Percentiles rank a stretch among this genome's conserved stretches.
phyloP scores from a whole-genome alignment of 2,888 invertebrate species.

The Griposia aprilina region DNA sequence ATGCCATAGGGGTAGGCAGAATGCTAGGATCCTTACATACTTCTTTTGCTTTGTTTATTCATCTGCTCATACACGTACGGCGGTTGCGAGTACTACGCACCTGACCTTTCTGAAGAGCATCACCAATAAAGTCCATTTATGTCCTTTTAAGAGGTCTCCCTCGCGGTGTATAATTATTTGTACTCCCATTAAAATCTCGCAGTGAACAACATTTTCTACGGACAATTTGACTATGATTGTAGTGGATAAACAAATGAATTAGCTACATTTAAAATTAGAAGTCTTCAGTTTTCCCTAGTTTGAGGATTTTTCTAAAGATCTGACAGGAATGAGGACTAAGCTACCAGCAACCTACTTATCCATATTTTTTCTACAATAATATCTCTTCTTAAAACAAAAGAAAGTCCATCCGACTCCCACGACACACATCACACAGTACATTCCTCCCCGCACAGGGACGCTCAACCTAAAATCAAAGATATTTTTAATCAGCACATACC shows the following conservation, averaged over 20 bases:
- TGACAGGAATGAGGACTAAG: background rate
- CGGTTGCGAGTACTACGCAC: background rate
- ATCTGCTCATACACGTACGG: background rate
- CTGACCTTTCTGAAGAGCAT: background rate
- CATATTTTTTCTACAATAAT: background rate
- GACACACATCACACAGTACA: conserved; percentile 3
- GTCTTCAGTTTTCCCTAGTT: background rate
- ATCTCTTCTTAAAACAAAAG: background rate
- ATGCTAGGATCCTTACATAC: background rate
- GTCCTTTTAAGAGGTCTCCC: background rate
- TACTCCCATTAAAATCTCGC: no score
- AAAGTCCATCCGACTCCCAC: background rate
- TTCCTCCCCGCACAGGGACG: conserved; percentile 6
- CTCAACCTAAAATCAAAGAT: conserved; percentile 53
- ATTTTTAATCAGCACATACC: conserved; percentile 64
- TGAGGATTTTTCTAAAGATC: background rate
- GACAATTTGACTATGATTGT: background rate
- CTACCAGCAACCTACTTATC: background rate
- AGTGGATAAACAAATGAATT: background rate
- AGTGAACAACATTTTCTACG: background rate
- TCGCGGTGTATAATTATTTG: background rate
- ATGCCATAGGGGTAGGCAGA: background rate
- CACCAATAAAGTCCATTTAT: background rate
- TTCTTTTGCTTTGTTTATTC: background rate
- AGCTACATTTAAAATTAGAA: background rate